phyloP scores from a whole-genome alignment of 53 echinoderm and acorn worm species.

The Luidia sarsii region DNA sequence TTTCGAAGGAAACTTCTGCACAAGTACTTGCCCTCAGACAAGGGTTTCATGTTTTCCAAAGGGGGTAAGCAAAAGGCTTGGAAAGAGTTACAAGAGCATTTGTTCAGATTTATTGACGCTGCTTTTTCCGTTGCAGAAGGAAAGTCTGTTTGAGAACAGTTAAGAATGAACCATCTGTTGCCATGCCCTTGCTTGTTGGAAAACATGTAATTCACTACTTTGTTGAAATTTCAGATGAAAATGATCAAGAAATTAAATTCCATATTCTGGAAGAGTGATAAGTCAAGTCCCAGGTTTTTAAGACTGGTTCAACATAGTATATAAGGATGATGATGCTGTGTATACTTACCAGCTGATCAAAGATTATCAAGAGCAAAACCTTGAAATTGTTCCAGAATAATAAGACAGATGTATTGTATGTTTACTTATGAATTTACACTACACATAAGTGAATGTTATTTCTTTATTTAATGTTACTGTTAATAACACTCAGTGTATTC shows the following conservation, averaged over 20 bases:
- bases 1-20: conserved; percentile 34
- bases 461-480: no score
- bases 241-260: background rate
- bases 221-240: no score
- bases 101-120: conserved; percentile 46
- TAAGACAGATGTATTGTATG: no score
- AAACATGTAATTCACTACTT: conserved; percentile 5
- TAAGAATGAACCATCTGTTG: background rate
- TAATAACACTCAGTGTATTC: no score
- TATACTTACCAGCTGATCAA: no score
- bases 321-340: conserved; percentile 32
- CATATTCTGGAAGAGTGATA: conserved; percentile 41
- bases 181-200: conserved; percentile 8
- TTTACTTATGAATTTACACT: no score
- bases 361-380: no score
- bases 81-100: conserved; percentile 15
- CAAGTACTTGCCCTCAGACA: conserved; percentile 11
- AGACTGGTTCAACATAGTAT: conserved; percentile 32
- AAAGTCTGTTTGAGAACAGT: background rate
- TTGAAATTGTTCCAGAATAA: no score
- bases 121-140: conserved; percentile 9
- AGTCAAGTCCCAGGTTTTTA: conserved; percentile 60
- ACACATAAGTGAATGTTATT: no score
- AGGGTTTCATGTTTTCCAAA: conserved; percentile 36
- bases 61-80: conserved; percentile 23